These are phyloP conservation scores for Brachylomia viminalis DNA, from an alignment of 2,888 invertebrate genomes.

Conservation along the genomic window DNA sequence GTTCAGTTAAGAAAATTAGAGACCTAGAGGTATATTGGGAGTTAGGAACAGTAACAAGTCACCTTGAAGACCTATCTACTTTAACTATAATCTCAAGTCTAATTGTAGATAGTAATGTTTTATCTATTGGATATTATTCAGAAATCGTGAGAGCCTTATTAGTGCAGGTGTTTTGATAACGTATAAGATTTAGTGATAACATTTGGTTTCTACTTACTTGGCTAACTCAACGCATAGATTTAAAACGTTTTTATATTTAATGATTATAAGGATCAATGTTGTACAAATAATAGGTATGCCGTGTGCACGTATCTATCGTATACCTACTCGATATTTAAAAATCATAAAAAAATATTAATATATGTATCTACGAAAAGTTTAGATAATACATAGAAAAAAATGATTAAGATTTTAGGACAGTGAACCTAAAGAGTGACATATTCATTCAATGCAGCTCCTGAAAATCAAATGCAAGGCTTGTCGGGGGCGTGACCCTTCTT, in stretches of 20 bases:
- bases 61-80: not conserved
- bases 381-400: not conserved
- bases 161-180: conserved; percentile 41
- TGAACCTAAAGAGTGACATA: not conserved
- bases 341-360: no score
- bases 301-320: not conserved
- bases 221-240: not conserved
- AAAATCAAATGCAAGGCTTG: not conserved
- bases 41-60: not conserved
- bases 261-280: not conserved
- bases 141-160: conserved; percentile 17
- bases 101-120: no score
- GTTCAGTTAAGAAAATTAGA: not conserved
- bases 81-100: not conserved
- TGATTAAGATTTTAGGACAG: not conserved
- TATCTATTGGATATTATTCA: conserved; percentile 3
- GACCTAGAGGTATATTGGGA: not conserved
- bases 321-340: not conserved
- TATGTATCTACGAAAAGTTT: not conserved
- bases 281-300: not conserved
- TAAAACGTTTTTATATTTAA: conserved; percentile 7
- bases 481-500: not conserved
- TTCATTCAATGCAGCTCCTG: not conserved
- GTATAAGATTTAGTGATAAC: conserved; percentile 8
- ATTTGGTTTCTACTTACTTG: not conserved